Evolutionary conservation across 2,888 invertebrate genomes (phyloP), one percentile per base, ranked within the genome.

Genomic region (Orthosia gothica): DNA sequence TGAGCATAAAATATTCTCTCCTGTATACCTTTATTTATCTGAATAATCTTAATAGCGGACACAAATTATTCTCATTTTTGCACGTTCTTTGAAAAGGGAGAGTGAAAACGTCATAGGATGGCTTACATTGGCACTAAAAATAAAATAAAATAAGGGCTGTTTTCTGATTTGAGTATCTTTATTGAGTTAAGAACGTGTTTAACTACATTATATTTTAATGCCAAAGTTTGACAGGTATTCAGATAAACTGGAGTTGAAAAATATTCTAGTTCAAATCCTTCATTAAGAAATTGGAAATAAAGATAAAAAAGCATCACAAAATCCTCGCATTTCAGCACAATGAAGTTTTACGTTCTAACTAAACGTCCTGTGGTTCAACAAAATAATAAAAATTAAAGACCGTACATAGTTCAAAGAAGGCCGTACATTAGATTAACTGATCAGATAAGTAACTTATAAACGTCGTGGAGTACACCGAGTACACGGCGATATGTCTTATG

Each of bases 371-470:
- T 40, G 54, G 54, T 47, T 59, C 64, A 50, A 7, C 57, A 20
- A 52, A 57, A 69, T 79, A 73, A 73, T 83, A 81, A 79, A 81
- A 67, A 63, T 40, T 66, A 20, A 83, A 67, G 47, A 81, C 47
- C 63, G 69, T 67, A 40, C 18, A 59, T 50, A 72, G 59, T 50
- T 63, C 59, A 52, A 45, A 49, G 57, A 3, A 40, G 57, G 63
- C 59, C 72, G 58, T 86, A 47, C 23, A 58, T 83, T 64, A 83
- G 83, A 85, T 85, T 58, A 74, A 85, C 59, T 85, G 69, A 74
- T 58, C 65, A 73, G 84, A 84, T 86, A 76, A 26, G 26, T 26
- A 50, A 23, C 57, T 68, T 63, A 65, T 76, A 85, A 85, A 70
- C 67, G 52, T 55, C 23, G 13, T 50, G 18, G 45, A 69, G 63